Evolutionary conservation across 1,140 invertebrate genomes (phyloP).

Genomic region (Diploscapter pachys): DNA sequence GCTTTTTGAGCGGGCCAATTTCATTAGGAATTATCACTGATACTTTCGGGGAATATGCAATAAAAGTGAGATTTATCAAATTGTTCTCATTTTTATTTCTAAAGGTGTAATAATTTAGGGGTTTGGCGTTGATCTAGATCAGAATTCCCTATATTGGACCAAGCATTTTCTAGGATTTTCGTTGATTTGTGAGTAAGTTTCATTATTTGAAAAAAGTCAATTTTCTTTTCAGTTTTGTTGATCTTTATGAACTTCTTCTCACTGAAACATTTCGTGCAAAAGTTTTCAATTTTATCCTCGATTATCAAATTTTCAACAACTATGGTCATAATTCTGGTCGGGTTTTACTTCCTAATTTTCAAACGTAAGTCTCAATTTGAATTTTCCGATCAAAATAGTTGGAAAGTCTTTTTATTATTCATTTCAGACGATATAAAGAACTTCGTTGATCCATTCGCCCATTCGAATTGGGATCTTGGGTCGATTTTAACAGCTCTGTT

Average conservation of each 20-base stretch:
- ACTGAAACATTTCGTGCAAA: slow-evolving; percentile 39
- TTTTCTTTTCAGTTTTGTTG: slow-evolving; percentile 38
- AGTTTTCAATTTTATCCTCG: slow-evolving; percentile 53
- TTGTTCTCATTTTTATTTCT: neutral
- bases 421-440: slow-evolving; percentile 20
- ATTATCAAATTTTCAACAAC: slow-evolving; percentile 48
- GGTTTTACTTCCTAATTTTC: slow-evolving; percentile 46
- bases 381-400: no score
- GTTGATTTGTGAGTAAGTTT: slow-evolving; percentile 19
- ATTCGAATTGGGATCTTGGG: slow-evolving; percentile 35
- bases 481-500: slow-evolving; percentile 45
- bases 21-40: slow-evolving; percentile 49
- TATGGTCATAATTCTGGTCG: slow-evolving; percentile 44
- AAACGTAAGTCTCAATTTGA: slow-evolving; percentile 28
- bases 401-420: neutral
- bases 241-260: slow-evolving; percentile 52
- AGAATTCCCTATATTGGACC: slow-evolving; percentile 9
- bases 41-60: slow-evolving; percentile 50
- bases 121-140: slow-evolving; percentile 18
- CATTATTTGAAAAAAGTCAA: neutral
- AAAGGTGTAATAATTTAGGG: slow-evolving; percentile 17
- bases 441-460: slow-evolving; percentile 4
- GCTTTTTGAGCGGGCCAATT: slow-evolving; percentile 46
- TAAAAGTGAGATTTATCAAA: slow-evolving; percentile 23
- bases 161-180: slow-evolving; percentile 29